Conservation (phyloP, 92 coral and sea anemone species). For the Parazoanthus darwini region DNA sequence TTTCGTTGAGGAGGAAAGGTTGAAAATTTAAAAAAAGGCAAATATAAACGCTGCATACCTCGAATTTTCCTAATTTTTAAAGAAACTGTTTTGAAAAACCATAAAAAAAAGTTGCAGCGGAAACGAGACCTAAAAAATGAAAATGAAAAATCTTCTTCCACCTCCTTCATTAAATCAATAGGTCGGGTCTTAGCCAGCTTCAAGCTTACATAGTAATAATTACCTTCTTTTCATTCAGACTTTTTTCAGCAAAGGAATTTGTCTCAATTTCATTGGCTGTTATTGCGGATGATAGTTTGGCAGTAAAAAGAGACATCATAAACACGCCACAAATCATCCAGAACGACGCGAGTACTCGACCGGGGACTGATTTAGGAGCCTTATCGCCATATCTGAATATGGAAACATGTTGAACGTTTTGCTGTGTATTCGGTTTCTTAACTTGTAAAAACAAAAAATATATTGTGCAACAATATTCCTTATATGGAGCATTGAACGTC, state of each 20-base stretch:
- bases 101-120: no score
- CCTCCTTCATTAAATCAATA: no score
- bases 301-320: not conserved
- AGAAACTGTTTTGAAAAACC: no score
- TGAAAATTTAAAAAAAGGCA: no score
- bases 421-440: not conserved
- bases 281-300: not conserved
- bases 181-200: no score
- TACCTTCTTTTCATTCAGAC: not conserved
- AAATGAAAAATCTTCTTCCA: no score
- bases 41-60: no score
- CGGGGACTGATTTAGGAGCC: not conserved
- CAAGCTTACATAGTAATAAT: no score
- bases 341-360: not conserved
- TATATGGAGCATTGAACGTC: no score
- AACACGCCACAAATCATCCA: not conserved
- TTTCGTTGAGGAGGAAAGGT: no score
- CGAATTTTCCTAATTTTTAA: no score
- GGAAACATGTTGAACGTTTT: not conserved
- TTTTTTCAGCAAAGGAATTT: not conserved
- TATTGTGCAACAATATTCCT: not conserved
- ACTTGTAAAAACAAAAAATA: not conserved
- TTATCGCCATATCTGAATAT: not conserved
- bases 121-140: no score
- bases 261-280: not conserved